A percentile compares a stretch with the other conserved stretches of the same genome.
Conservation (phyloP, 2,888 invertebrate species). For the Timandra comae region DNA sequence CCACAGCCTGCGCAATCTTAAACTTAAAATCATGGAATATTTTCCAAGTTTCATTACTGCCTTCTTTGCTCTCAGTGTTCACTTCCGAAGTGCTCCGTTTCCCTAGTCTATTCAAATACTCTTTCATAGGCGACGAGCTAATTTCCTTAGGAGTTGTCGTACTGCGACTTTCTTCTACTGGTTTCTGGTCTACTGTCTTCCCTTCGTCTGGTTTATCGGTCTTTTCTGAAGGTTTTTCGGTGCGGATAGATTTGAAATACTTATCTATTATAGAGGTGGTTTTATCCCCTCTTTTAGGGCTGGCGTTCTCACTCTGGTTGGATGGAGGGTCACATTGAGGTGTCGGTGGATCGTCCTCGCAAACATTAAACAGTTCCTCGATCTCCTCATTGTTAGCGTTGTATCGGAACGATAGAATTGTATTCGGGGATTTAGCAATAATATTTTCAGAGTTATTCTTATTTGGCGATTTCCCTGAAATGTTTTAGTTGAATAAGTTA, state of each 20-base stretch:
- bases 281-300: slow-evolving; percentile 64
- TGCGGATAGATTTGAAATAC: slow-evolving; percentile 66
- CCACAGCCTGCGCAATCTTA: slow-evolving; percentile 86
- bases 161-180: slow-evolving; percentile 36
- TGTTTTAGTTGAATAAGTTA: too few relatives aligned
- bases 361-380: slow-evolving; percentile 80
- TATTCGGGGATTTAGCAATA: too few relatives aligned
- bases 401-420: slow-evolving; percentile 80
- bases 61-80: slow-evolving; percentile 53
- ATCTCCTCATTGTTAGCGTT: slow-evolving; percentile 86
- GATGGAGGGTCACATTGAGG: slow-evolving; percentile 64
- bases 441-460: too few relatives aligned
- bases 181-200: slow-evolving; percentile 43
- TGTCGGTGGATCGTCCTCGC: slow-evolving; percentile 75
- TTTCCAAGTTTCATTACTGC: slow-evolving; percentile 81
- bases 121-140: slow-evolving; percentile 73
- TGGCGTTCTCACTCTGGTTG: slow-evolving; percentile 51
- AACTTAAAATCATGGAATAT: slow-evolving; percentile 84
- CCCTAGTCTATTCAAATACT: slow-evolving; percentile 75
- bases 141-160: slow-evolving; percentile 48
- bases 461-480: too few relatives aligned
- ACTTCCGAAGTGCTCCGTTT: slow-evolving; percentile 81
- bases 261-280: slow-evolving; percentile 67
- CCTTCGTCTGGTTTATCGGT: slow-evolving; percentile 50
- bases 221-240: slow-evolving; percentile 51